Conservation (phyloP, 2,797 vertebrate genomes). For the Pelodytes ibericus region DNA sequence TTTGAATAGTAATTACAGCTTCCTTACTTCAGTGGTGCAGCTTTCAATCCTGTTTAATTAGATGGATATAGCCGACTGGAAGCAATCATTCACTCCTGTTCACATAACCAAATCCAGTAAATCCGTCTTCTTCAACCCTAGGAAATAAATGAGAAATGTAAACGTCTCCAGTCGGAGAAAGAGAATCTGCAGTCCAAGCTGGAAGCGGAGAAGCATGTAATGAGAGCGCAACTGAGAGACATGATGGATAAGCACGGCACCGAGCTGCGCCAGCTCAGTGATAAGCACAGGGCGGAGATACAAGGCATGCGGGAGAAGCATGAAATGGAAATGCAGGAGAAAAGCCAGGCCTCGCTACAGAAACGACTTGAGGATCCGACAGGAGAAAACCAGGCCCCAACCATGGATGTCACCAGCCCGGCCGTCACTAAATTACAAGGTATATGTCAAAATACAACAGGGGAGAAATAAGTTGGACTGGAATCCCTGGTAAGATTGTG, state of each 20-base stretch:
- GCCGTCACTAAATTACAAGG: slow-evolving; percentile 51
- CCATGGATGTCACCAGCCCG: slow-evolving; percentile 44
- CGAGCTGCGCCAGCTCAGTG: slow-evolving; percentile 71
- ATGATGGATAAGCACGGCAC: slow-evolving; percentile 87
- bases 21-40: not conserved
- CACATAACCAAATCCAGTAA: not conserved
- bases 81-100: not conserved
- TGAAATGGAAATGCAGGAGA: slow-evolving; percentile 72
- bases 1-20: not conserved
- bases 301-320: slow-evolving; percentile 71
- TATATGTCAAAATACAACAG: too few species aligned
- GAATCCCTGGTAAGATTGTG: too few species aligned
- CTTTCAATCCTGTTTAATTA: not conserved
- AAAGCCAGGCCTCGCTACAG: slow-evolving; percentile 72
- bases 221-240: slow-evolving; percentile 86
- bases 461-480: too few species aligned
- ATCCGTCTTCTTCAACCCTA: slow-evolving; percentile 57
- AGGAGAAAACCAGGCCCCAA: slow-evolving; percentile 30
- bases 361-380: slow-evolving; percentile 68
- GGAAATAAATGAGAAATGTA: slow-evolving; percentile 79
- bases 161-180: slow-evolving; percentile 77
- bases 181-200: slow-evolving; percentile 86
- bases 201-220: slow-evolving; percentile 90
- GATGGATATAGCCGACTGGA: not conserved
- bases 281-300: slow-evolving; percentile 64